Base-by-base conservation (phyloP, 2,113 vertebrate genomes). In the Gymnorhina tibicen region DNA sequence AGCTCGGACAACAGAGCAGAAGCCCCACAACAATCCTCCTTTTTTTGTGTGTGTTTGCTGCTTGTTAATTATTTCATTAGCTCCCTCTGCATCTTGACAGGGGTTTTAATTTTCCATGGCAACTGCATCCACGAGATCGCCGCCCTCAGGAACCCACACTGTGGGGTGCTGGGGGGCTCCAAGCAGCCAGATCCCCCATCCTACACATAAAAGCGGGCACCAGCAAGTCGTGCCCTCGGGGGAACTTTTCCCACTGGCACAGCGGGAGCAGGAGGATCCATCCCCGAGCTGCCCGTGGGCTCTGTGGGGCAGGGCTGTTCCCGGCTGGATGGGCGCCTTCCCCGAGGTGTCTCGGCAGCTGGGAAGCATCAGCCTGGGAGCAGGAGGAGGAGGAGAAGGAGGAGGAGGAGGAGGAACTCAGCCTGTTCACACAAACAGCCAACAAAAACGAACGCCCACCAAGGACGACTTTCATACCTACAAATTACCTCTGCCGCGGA, bases 61-160 rank as follows among this genome's bases (percentile, higher is more conserved):
- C 68, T 67, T 41, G 49, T 55, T 90, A 79, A 86, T 92, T 47
- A 80, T 72, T 78, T 58, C 70, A 68, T 92, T 70, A 84, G 7
- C 66, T 90, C 84, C 49, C 21, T 46, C 64, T 44, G 62, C 59
- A 55, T 87, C 84, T 62, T 73, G 28, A 79, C 0, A 12, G 32
- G 44, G 62, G 11, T 3, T 85, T 88, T 62, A 26, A 75, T 85
- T 95, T 85, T 62, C 94, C 94, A 85, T 85, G 62, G 85, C 89
- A 95, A 93, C 93, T 21, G 58, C 82, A 58, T 49, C 73, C 27
- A 2, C 0, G 1, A 89, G 64, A 67, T 80, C 63, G 85, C 67
- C 74, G 41, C 88, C 59, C 26, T 32, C 81, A 77, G 4, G 0
- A 63, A 5, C 46, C 63, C 72, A 18, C 0, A 1, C 75, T 22